Percentiles rank a stretch among this genome's conserved stretches.
These are phyloP conservation scores for Machimus rusticus DNA, from an alignment of 2,888 invertebrate species.

Conservation along the genomic window DNA sequence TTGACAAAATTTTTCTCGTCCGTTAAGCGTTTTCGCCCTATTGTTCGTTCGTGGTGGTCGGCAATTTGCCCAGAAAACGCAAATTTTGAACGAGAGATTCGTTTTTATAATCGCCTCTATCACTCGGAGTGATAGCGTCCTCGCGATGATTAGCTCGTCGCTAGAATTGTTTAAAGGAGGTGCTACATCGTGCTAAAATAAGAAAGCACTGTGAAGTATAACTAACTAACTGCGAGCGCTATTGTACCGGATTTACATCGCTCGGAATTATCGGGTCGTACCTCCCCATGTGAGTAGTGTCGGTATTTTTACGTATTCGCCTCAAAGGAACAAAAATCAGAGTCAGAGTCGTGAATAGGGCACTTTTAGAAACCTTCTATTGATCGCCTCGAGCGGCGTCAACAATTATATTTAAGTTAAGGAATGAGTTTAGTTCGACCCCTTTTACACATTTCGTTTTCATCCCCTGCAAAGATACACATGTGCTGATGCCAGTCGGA, in stretches of 20 bases:
- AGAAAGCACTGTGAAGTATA: constrained; percentile 5
- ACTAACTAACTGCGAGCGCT: background rate
- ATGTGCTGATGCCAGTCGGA: background rate
- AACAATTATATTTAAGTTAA: background rate
- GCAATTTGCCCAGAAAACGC: constrained; percentile 3
- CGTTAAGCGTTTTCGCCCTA: background rate
- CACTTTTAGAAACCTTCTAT: constrained; percentile 12
- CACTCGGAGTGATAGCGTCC: background rate
- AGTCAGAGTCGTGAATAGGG: background rate
- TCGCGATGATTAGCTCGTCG: background rate
- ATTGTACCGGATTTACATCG: background rate
- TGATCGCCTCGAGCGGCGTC: constrained; percentile 1
- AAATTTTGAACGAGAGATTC: background rate
- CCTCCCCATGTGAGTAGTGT: background rate
- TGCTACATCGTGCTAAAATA: background rate
- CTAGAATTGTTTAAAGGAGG: background rate
- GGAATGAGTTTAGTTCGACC: background rate
- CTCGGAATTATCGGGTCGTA: background rate
- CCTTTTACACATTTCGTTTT: background rate
- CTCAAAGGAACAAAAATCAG: background rate
- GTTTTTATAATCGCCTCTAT: background rate
- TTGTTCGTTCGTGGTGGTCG: constrained; percentile 7
- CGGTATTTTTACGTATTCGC: constrained; percentile 5
- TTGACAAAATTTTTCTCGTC: background rate
- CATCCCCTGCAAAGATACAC: background rate